A percentile compares a stretch with the other conserved stretches of the same genome.
These are phyloP conservation scores for Nasonia vitripennis DNA, from an alignment of 1,140 invertebrate genomes.

Conservation along the genomic window DNA sequence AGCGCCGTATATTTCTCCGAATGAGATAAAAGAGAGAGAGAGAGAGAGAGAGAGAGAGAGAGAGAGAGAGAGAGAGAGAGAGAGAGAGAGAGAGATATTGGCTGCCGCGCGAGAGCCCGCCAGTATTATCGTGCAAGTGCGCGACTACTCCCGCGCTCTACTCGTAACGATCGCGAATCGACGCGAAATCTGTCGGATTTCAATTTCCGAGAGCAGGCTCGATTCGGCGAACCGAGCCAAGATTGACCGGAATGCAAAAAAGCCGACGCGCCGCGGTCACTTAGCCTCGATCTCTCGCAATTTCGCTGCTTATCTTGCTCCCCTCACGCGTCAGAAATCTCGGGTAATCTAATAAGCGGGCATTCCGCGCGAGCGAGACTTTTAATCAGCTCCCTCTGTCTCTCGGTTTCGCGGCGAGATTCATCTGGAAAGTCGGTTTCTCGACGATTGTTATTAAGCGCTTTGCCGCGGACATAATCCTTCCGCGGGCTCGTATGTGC, in stretches of 20 bases:
- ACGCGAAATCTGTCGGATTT: slow-evolving; percentile 21
- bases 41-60: neutral
- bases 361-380: slow-evolving; percentile 2
- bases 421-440: too few species aligned
- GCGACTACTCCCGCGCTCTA: neutral
- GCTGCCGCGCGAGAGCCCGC: neutral
- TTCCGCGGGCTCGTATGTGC: neutral
- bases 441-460: slow-evolving; percentile 48
- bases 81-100: neutral
- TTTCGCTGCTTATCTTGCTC: slow-evolving; percentile 45
- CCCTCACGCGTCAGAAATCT: slow-evolving; percentile 42
- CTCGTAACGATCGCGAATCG: neutral
- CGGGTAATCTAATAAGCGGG: slow-evolving; percentile 48
- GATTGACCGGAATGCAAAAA: slow-evolving; percentile 44
- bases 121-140: slow-evolving; percentile 36
- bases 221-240: slow-evolving; percentile 7
- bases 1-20: slow-evolving; percentile 30
- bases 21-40: slow-evolving; percentile 36
- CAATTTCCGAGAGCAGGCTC: slow-evolving; percentile 18
- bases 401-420: too few species aligned
- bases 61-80: neutral
- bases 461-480: slow-evolving; percentile 44
- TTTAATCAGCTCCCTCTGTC: neutral
- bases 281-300: slow-evolving; percentile 39
- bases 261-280: slow-evolving; percentile 8